These are phyloP conservation scores for Chelonia mydas DNA, from an alignment of 2,797 vertebrate species.

Conservation along the genomic window DNA sequence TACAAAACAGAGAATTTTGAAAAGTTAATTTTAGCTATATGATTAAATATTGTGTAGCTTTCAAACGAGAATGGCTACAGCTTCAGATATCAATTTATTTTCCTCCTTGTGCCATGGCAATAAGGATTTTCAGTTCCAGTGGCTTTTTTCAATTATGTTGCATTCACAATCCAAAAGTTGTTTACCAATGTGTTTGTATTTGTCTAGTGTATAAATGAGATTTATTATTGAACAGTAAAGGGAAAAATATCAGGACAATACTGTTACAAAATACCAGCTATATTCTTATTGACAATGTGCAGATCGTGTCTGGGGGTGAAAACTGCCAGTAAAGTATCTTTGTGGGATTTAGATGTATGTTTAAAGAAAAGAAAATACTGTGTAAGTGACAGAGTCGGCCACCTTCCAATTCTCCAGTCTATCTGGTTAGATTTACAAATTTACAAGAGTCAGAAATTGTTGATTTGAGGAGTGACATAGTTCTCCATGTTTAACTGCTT, in stretches of 20 bases:
- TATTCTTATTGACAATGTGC: conserved; percentile 64
- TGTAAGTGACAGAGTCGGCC: neutral
- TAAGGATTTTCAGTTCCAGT: conserved; percentile 35
- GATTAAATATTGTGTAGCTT: conserved; percentile 36
- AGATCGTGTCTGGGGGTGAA: conserved; percentile 49
- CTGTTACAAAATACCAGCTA: conserved; percentile 60
- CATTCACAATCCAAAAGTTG: conserved; percentile 40
- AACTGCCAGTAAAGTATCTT: conserved; percentile 52
- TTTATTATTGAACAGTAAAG: conserved; percentile 30
- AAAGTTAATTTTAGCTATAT: neutral
- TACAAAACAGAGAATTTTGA: neutral
- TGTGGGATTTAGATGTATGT: conserved; percentile 2
- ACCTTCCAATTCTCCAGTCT: conserved; percentile 69
- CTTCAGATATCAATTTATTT: conserved; percentile 32
- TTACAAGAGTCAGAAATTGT: conserved; percentile 23
- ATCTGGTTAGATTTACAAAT: conserved; percentile 53
- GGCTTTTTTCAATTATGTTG: conserved; percentile 41
- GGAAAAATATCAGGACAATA: conserved; percentile 57
- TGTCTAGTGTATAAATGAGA: conserved; percentile 61
- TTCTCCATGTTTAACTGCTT: neutral
- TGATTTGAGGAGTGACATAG: neutral
- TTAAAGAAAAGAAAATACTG: conserved; percentile 11
- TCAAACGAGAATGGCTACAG: conserved; percentile 42
- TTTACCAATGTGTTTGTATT: conserved; percentile 59
- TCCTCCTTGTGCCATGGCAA: conserved; percentile 1